Base-by-base conservation (phyloP, 64 coral and sea anemone genomes). In the Platygyra sinensis region DNA sequence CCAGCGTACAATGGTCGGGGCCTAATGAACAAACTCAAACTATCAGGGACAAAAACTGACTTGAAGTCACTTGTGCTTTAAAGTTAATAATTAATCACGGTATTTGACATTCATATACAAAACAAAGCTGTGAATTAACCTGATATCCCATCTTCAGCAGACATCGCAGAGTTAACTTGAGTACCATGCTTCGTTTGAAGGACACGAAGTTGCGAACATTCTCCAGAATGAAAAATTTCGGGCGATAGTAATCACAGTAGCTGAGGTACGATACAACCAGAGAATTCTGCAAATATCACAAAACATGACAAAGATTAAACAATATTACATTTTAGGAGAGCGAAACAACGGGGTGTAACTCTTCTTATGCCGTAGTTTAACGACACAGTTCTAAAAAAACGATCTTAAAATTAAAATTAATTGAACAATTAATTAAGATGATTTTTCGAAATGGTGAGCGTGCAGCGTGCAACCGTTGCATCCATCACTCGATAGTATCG, bases 201-300 rank as follows among this genome's bases (percentile, higher is more conserved):
- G 97, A 99, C 29, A 99, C 97, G 80, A 99, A 99, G 65, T 99
- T 99, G 27, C 94, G 94, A 46, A 99, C 97, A 61, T 99, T 99
- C 72, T 99, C 97, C 39, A 99, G 78, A n/a, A 99, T 92, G 63
- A 99, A 99, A 86, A 96, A 99, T 39, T 85, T 89, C 32, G 97
- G 97, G 49, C 97, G 88, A 50, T 94, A 99, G 85, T 93, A 99
- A 79, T 99, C 97, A 78, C 97, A 99, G 89, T 99, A 99, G 50
- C 93, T 95, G 2, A 99, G 76, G 46, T 96, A 99, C 9, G 90
- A 93, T 17, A 69, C 94, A 3, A 96, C 94, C 17, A 93, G 64
- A 62, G 94, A 96, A 87, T 96, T 96, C 94, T 96, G 74, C 52
- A 60, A 61, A 72, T 29, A 57, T 57, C 1, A 57, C 10, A 19